Base-by-base conservation (phyloP, 2,888 invertebrate genomes). In the Scaptomyza cyrtandrae region DNA sequence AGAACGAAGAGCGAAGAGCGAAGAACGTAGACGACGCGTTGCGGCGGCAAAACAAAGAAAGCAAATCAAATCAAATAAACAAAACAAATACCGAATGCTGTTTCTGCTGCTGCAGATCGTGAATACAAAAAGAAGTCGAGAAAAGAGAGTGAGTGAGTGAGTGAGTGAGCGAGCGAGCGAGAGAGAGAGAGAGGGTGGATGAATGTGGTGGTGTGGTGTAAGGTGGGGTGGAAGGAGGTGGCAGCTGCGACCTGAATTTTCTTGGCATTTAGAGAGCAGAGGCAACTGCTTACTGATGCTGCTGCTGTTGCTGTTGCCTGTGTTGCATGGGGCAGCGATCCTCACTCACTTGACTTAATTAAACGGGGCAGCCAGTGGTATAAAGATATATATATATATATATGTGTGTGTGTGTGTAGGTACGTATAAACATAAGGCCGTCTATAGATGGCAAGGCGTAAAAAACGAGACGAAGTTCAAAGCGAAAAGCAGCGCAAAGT, bases 331-430 rank as follows among this genome's bases (percentile, higher is more conserved):
- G 76, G 69, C 78, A 77, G 75, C 84, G 75, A 70, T 84, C 74
- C 67, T 74, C 80, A 75, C 86, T 86, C 88, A 88, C 89, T 89
- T 88, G 86, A 86, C 88, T 89, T 86, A 89, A 88, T 88, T 89
- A 89, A 86, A 84, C 78, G 71, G 69, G 73, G 78, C 82, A 80
- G 80, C 50, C 78, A 76, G 67, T 77, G 70, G 65, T 65, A 78
- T 83, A 80, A 78, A 87, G 58, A 78, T 66, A 83, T 62, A 68
- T 63, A 68, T 35, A 60, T 31, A 39, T 16, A 39, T 48, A 50
- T 41, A n/a, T 19, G 16, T 43, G 19, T 68, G 59, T 54, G 52
- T 68, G 19, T 64, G 10, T 62, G 37, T 52, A 58, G 59, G 54
- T 43, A 39, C 33, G 43, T 52, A 33, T 74, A 48, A 49, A 57